These are phyloP conservation scores for Scylla paramamosain DNA, from an alignment of 1,140 invertebrate genomes.

Conservation along the genomic window DNA sequence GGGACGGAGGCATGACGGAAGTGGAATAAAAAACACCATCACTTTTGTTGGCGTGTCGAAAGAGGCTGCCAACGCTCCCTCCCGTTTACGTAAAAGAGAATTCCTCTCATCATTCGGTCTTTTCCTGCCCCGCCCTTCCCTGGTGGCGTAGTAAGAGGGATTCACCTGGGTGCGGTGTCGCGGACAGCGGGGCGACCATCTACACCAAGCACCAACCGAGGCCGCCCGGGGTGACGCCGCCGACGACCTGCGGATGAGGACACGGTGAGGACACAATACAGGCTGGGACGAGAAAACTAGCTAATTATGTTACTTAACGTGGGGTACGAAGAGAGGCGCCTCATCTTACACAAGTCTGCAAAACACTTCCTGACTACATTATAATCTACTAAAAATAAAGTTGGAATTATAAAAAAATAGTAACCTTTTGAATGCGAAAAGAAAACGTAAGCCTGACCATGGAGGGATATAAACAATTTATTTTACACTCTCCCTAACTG, in stretches of 20 bases:
- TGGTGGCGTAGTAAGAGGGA: not conserved
- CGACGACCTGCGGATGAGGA: not conserved
- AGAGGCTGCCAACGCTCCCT: not conserved
- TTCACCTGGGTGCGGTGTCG: constrained; percentile 7
- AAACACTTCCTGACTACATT: not conserved
- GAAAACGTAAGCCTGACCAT: not conserved
- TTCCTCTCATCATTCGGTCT: not conserved
- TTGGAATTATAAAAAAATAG: not conserved
- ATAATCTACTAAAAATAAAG: not conserved
- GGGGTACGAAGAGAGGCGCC: not conserved
- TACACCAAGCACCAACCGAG: not conserved
- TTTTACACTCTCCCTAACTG: not conserved
- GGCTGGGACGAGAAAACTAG: not conserved
- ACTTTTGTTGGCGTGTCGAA: not conserved
- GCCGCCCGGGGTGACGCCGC: not conserved
- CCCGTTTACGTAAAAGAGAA: not conserved
- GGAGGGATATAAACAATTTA: not conserved
- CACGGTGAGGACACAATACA: not conserved
- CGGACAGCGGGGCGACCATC: not conserved
- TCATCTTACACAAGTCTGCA: not conserved
- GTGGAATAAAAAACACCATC: not conserved
- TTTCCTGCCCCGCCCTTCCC: not conserved
- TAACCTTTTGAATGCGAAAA: not conserved
- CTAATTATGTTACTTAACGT: not conserved
- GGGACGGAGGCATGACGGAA: not conserved